Percentiles rank a stretch among this genome's conserved stretches.
Evolutionary conservation across 2,888 invertebrate genomes (phyloP).

Genomic region (Nemotelus nigrinus): DNA sequence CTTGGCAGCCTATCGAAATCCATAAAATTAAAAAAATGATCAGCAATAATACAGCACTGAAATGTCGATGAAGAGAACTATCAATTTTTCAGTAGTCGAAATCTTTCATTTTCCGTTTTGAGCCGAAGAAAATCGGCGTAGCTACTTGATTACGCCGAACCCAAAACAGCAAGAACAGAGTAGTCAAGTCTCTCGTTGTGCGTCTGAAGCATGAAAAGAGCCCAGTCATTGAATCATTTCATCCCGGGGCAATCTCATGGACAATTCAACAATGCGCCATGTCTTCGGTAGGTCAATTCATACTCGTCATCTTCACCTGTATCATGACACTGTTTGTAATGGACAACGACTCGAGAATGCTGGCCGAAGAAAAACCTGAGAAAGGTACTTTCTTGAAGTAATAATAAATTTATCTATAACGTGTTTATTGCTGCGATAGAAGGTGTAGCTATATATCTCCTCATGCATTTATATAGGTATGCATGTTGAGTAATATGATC

Average conservation of each 20-base stretch:
- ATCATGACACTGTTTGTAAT: constrained; percentile 10
- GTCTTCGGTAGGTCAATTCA: constrained; percentile 29
- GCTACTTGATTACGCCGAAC: constrained; percentile 50
- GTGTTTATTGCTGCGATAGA: constrained; percentile 10
- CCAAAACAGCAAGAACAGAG: constrained; percentile 26
- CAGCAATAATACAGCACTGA: constrained; percentile 20
- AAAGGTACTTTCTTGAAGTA: constrained; percentile 32
- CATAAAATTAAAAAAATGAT: constrained; percentile 39
- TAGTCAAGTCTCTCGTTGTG: neutral
- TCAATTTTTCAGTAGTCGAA: constrained; percentile 30
- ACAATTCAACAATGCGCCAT: constrained; percentile 20
- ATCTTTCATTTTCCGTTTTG: constrained; percentile 21
- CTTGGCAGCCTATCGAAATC: constrained; percentile 10
- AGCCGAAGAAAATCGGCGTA: constrained; percentile 45
- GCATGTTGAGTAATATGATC: constrained; percentile 32
- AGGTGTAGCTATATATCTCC: constrained; percentile 1
- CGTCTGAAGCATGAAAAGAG: constrained; percentile 7
- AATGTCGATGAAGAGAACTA: constrained; percentile 29
- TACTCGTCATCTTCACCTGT: constrained; percentile 44
- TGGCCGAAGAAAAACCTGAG: neutral
- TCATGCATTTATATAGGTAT: neutral
- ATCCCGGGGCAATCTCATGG: constrained; percentile 13
- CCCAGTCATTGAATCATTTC: constrained; percentile 32
- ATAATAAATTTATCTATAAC: constrained; percentile 39
- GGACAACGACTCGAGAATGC: neutral